phyloP scores from a whole-genome alignment of 2,888 invertebrate species.

The Anoplius nigerrimus region DNA sequence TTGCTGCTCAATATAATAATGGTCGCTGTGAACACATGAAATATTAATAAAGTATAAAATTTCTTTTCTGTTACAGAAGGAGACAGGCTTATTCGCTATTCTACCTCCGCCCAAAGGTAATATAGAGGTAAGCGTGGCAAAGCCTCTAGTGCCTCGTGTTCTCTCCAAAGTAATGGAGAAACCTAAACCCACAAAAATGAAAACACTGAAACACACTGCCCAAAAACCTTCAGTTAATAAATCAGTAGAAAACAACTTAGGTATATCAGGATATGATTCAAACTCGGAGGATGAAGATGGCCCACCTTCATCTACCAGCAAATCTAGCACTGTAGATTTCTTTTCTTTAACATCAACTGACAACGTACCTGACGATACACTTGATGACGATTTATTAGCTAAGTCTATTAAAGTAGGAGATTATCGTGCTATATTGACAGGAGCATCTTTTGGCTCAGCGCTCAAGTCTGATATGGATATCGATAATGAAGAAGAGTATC shows the following conservation, averaged over 20 bases:
- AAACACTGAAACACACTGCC: slow-evolving; percentile 1
- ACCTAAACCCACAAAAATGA: slow-evolving; percentile 20
- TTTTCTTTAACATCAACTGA: slow-evolving; percentile 64
- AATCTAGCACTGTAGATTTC: slow-evolving; percentile 60
- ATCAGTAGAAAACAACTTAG: slow-evolving; percentile 32
- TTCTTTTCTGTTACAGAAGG: slow-evolving; percentile 76
- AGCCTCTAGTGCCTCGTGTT: slow-evolving; percentile 75
- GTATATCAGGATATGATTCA: slow-evolving; percentile 62
- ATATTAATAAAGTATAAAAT: not conserved
- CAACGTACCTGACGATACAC: slow-evolving; percentile 20
- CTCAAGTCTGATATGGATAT: not conserved
- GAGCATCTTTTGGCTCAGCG: not conserved
- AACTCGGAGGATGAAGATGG: slow-evolving; percentile 71
- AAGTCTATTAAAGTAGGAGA: not conserved
- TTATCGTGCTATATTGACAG: not conserved
- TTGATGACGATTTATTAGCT: not conserved
- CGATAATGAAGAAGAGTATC: not conserved
- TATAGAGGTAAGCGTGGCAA: slow-evolving; percentile 58
- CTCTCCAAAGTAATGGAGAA: slow-evolving; percentile 72
- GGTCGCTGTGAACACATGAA: slow-evolving; percentile 15
- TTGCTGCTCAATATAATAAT: slow-evolving; percentile 12
- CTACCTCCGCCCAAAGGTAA: slow-evolving; percentile 82
- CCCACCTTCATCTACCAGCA: slow-evolving; percentile 10
- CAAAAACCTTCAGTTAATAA: slow-evolving; percentile 7
- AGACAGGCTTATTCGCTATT: slow-evolving; percentile 81